A percentile compares a stretch with the other conserved stretches of the same genome.
Conservation (phyloP, 2,113 vertebrate species). For the Podilymbus podiceps region DNA sequence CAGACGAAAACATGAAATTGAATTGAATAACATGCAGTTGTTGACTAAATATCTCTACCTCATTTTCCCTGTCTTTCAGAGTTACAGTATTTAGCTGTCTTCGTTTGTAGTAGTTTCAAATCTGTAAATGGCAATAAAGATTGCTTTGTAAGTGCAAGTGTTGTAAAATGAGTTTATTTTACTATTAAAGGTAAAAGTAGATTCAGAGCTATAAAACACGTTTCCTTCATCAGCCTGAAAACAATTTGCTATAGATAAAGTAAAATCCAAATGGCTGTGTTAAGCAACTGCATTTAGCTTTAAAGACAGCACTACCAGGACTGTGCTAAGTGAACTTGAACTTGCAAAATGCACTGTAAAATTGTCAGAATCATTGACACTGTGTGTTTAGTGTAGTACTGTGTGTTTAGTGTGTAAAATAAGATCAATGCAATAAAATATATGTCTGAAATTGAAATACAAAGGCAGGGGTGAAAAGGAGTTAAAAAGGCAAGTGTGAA, state of each 20-base stretch:
- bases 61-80: not conserved
- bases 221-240: not conserved
- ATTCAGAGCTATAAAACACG: not conserved
- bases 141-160: not conserved
- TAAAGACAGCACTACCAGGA: not conserved
- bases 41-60: not conserved
- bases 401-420: not conserved
- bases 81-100: not conserved
- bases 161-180: not conserved
- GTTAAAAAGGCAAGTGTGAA: not conserved
- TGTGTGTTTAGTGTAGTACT: not conserved
- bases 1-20: not conserved
- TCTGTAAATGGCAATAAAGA: not conserved
- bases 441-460: not conserved
- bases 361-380: not conserved
- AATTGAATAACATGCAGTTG: not conserved
- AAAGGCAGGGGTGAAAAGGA: not conserved
- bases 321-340: not conserved
- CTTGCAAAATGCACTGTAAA: not conserved
- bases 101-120: not conserved
- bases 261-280: not conserved
- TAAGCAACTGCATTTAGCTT: not conserved
- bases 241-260: not conserved
- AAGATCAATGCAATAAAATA: not conserved
- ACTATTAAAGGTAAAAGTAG: not conserved